Conservation (phyloP, 2,888 invertebrate species). For the Coleophora flavipennella region DNA sequence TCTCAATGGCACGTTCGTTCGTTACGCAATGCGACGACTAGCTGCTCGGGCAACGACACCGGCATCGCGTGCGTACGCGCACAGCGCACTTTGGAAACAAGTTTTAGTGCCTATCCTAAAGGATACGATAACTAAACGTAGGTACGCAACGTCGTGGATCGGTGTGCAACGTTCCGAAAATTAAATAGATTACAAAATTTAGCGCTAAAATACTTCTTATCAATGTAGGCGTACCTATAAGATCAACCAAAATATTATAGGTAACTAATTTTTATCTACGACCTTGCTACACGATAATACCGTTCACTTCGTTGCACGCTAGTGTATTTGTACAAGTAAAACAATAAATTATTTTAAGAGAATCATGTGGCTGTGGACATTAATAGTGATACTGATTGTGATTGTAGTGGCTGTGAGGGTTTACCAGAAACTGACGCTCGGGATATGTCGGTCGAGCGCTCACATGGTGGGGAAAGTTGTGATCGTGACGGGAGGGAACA, state of each 20-base stretch:
- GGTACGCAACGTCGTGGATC: not conserved
- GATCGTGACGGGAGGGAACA: slow-evolving; percentile 57
- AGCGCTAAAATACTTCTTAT: slow-evolving; percentile 1
- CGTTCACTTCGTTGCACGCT: slow-evolving; percentile 3
- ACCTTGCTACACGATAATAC: slow-evolving; percentile 7
- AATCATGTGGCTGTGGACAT: slow-evolving; percentile 32
- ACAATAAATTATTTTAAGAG: slow-evolving; percentile 6
- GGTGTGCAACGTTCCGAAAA: not conserved
- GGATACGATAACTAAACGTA: slow-evolving; percentile 11
- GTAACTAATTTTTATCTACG: slow-evolving; percentile 6
- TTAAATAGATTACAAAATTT: not conserved
- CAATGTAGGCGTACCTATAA: not conserved
- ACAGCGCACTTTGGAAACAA: slow-evolving; percentile 24
- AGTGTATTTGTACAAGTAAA: not conserved
- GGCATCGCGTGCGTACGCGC: slow-evolving; percentile 29
- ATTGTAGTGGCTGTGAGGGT: slow-evolving; percentile 38
- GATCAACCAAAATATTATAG: not conserved
- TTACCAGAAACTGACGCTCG: slow-evolving; percentile 54
- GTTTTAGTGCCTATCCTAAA: slow-evolving; percentile 27
- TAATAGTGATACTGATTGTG: slow-evolving; percentile 23
- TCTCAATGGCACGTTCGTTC: slow-evolving; percentile 37
- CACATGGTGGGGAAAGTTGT: slow-evolving; percentile 64
- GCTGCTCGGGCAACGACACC: slow-evolving; percentile 1
- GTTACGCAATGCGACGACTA: slow-evolving; percentile 22
- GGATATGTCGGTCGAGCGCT: slow-evolving; percentile 52